Evolutionary conservation across 2,797 vertebrate species (phyloP), one percentile per base, ranked within the genome.

Genomic region (Peromyscus melanophrys): DNA sequence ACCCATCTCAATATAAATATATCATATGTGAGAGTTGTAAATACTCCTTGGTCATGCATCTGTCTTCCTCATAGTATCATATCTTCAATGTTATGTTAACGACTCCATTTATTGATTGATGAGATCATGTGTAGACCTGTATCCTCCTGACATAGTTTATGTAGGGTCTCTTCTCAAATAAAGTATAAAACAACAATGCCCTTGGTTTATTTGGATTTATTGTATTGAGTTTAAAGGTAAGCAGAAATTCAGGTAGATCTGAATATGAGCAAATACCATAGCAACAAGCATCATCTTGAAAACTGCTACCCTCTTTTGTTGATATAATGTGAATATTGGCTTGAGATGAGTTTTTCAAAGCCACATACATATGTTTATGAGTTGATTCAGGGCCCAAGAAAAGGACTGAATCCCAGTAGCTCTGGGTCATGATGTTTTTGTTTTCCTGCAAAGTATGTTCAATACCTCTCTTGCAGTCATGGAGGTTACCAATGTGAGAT

Each of bases 131-230:
- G 99, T 99, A 99, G 98, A 99, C 86, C 98, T 99, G 98, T 99
- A 99, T 98, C 97, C 94, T 98, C 96, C 98, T 98, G 98, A 98
- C 99, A 99, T 99, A 99, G 98, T 99, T 99, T 99, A 98, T 98
- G 99, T 99, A 99, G 98, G 97, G 98, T 98, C 98, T 99, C 98
- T 99, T 99, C 99, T 99, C 99, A 99, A 99, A 99, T 99, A 99
- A 99, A 99, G 97, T 97, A 96, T 97, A 98, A 99, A 99, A 98
- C 95, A 97, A 95, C 83, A 90, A 95, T 88, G 76, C 55, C 29
- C 65, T 97, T 29, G 96, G 91, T 78, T 94, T 81, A 29, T 46
- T 57, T 94, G 95, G 76, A 92, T 65, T 97, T 65, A 17, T 97
- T 93, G 57, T 40, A 65, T n/a, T 52, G 55, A 46, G 17, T 49